phyloP scores from a whole-genome alignment of 2,797 vertebrate species.

The Xenopus petersii region DNA sequence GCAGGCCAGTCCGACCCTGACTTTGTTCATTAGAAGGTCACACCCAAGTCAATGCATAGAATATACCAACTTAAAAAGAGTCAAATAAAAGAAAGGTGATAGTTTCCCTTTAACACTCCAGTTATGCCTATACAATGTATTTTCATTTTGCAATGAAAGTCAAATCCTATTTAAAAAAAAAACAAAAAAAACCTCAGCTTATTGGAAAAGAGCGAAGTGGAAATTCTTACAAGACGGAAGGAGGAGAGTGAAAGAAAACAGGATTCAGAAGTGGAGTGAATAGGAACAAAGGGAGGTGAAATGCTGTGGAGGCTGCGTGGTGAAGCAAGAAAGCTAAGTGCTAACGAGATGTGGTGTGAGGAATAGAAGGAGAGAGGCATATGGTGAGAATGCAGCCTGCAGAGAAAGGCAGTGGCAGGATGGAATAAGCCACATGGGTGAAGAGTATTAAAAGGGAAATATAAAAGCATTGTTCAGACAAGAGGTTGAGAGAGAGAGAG shows the following conservation, averaged over 20 bases:
- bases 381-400: slow-evolving; percentile 14
- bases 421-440: no score
- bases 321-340: slow-evolving; percentile 28
- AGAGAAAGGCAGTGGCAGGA: not conserved
- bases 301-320: slow-evolving; percentile 12
- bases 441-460: not conserved
- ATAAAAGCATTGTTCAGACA: not conserved
- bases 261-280: slow-evolving; percentile 21
- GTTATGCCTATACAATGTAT: no score
- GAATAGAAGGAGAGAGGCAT: slow-evolving; percentile 11
- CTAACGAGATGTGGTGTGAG: slow-evolving; percentile 43
- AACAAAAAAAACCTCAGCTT: no score
- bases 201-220: no score
- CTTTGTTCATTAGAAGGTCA: no score
- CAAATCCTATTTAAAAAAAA: no score
- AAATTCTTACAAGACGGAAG: not conserved
- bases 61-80: no score
- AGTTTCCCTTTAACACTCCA: no score
- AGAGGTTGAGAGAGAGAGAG: not conserved
- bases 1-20: no score
- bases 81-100: no score
- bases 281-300: slow-evolving; percentile 30
- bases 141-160: no score
- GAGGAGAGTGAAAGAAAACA: slow-evolving; percentile 18
- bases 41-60: no score